Conservation (phyloP, 2,888 invertebrate species). For the Cosmia trapezina region DNA sequence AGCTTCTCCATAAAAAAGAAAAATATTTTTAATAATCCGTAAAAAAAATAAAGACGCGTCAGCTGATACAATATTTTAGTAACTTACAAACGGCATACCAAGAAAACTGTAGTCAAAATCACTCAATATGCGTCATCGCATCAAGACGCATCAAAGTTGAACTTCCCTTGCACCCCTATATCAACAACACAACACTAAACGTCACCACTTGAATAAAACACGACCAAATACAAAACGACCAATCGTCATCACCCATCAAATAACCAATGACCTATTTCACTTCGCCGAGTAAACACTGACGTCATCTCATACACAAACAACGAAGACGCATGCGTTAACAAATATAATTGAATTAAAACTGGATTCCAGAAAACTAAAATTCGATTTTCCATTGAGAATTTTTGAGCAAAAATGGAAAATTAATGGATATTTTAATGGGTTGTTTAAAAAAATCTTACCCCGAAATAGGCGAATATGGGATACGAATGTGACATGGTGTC, state of each 20-base stretch:
- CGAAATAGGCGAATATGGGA: slow-evolving; percentile 77
- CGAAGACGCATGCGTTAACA: slow-evolving; percentile 60
- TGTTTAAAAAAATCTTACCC: slow-evolving; percentile 72
- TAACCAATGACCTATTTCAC: slow-evolving; percentile 63
- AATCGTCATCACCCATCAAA: slow-evolving; percentile 45
- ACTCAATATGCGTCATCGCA: neutral
- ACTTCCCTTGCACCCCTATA: neutral
- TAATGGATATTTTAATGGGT: neutral
- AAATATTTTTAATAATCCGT: no score
- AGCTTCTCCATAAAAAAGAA: no score
- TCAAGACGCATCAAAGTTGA: neutral
- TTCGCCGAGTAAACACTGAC: slow-evolving; percentile 62
- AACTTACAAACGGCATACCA: neutral
- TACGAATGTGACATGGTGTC: slow-evolving; percentile 78
- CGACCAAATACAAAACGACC: slow-evolving; percentile 40
- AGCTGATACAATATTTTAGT: neutral
- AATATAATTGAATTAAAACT: slow-evolving; percentile 47
- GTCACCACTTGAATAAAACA: slow-evolving; percentile 40
- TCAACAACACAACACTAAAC: slow-evolving; percentile 32
- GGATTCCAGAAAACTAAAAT: slow-evolving; percentile 61
- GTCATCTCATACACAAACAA: slow-evolving; percentile 60
- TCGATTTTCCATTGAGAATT: neutral
- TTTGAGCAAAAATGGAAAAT: neutral
- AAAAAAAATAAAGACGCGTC: neutral
- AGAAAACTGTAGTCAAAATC: neutral